These are phyloP conservation scores for Copidosoma floridanum DNA, from an alignment of 1,140 invertebrate genomes.

Conservation along the genomic window DNA sequence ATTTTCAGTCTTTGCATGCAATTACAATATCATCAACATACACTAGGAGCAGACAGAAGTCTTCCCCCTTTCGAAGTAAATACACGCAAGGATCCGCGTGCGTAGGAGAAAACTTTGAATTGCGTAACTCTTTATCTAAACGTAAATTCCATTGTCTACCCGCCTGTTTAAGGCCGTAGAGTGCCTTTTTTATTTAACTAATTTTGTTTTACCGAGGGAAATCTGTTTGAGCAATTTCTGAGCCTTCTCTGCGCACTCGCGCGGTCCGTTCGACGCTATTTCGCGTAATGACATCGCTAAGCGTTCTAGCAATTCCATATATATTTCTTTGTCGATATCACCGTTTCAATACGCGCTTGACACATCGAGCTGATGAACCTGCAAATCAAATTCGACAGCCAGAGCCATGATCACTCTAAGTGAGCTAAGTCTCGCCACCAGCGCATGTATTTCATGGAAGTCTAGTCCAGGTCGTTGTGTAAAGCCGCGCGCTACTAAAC, in stretches of 20 bases:
- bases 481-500: neutral
- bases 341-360: neutral
- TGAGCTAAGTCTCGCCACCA: slow-evolving; percentile 12
- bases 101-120: no score
- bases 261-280: neutral
- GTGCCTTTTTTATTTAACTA: neutral
- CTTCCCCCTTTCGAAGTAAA: neutral
- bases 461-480: slow-evolving; percentile 26
- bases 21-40: slow-evolving; percentile 6
- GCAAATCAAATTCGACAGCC: neutral
- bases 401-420: neutral
- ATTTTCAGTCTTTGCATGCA: neutral
- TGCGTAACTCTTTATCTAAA: no score
- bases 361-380: neutral
- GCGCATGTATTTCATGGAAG: slow-evolving; percentile 28
- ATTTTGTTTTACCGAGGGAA: neutral
- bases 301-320: neutral
- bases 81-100: neutral
- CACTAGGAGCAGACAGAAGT: neutral
- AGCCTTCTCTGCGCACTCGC: no score
- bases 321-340: neutral
- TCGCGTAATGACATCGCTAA: neutral
- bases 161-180: neutral
- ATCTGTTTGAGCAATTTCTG: neutral
- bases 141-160: neutral